Base-by-base conservation (phyloP, 2,888 invertebrate genomes). In the Ophion costatus region DNA sequence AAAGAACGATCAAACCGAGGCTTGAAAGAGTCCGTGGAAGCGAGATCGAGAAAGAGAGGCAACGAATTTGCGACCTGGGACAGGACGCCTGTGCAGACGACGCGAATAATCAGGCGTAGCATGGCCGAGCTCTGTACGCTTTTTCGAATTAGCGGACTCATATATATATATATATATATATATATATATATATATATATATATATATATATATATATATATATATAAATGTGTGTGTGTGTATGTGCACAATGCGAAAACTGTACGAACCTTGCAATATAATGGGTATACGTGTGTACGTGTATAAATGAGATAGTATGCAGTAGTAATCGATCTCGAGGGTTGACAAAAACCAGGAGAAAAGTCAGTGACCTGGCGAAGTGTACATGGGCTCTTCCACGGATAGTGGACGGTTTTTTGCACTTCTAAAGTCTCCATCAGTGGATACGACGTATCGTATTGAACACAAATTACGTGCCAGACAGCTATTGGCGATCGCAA, bases 81-180 rank as follows among this genome's bases (percentile, higher is more conserved):
- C 56, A 74, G 69, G 38, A 29, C 74, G 42, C 45, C 66, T 69
- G 66, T 56, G 33, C 45, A 45, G 59, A 73, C 69, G 67, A 69
- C 61, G 80, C 75, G 73, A 81, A 85, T 87, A 87, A 87, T 87
- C 83, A 87, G 79, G 83, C 87, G 85, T 85, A 83, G 81, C 85
- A 81, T 80, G 63, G 70, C 83, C 80, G 81, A 33, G 77, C 42
- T 57, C 24, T 59, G 67, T 80, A 71, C 78, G 74, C 86, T 84
- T 86, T 84, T 87, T 84, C 80, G 69, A 82, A 87, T 85, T 83
- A 82, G 78, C 86, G 69, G 80, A 80, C 76, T 84, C 45, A 20
- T 79, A 59, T 59, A 24, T 42, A 59, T 67, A 61, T 45, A 80
- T 45, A 14, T 73, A 80, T 42, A 73, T 22, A 64, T 14, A 70